Evolutionary conservation across 2,888 invertebrate species (phyloP), one percentile per base, ranked within the genome.

Genomic region (Scaptomyza caliginosa): DNA sequence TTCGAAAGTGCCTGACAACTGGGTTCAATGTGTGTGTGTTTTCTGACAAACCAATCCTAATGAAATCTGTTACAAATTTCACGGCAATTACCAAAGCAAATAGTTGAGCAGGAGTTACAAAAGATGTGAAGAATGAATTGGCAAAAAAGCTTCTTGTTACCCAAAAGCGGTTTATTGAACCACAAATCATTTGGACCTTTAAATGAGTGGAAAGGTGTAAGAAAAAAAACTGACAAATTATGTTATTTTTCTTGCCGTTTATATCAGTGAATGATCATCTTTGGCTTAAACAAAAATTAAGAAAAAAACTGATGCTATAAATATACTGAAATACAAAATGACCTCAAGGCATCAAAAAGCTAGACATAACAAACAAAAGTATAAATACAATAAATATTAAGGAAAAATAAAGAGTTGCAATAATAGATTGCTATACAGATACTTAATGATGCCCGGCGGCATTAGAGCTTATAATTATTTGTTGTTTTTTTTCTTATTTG

Each of bases 61-160:
- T n/a, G 30, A 40, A 60, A 62, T 72, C 63, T 40, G 62, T 58
- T 73, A 52, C 59, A 69, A 81, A 73, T 80, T 76, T 77, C 58
- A 73, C 67, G 78, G 76, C 78, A 81, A 84, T 80, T 80, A 73
- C 45, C 40, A 55, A 75, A 69, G 60, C 59, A 64, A 69, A 75
- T 67, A 69, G 55, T 28, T 52, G 48, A n/a, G 10, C 23, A 23
- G 52, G 8, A 60, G 38, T 42, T 28, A 43, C 39, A 38, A 55
- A 46, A 43, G 28, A 32, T 16, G 32, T 32, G 7, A 32, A 34
- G 49, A 64, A 56, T 80, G 80, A 74, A 39, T 70, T 54, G 54
- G 21, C 78, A 68, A 34, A 67, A 67, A 74, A 45, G 16, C 34
- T 32, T 24, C 39, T 49, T 19, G 17, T 11, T 56, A 8, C 49